These are phyloP conservation scores for Platanista minor DNA, from an alignment of 2,113 vertebrate genomes.

Conservation along the genomic window DNA sequence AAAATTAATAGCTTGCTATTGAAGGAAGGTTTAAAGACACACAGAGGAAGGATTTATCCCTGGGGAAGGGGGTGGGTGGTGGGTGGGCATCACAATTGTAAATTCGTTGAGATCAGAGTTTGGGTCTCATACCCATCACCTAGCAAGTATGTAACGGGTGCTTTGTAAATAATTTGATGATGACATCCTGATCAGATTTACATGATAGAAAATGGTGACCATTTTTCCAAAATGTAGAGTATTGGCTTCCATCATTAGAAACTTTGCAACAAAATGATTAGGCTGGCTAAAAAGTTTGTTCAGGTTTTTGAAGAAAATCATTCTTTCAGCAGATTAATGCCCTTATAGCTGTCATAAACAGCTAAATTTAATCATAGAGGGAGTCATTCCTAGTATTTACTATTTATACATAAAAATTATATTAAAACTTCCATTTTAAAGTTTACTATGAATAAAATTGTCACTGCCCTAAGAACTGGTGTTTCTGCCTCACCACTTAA, in stretches of 20 bases:
- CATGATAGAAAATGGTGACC: background rate
- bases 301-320: background rate
- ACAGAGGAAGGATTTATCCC: background rate
- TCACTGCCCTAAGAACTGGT: background rate
- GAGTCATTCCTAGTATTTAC: background rate
- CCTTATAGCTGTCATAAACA: background rate
- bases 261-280: background rate
- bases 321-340: background rate
- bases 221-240: background rate
- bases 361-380: background rate
- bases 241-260: background rate
- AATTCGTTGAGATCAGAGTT: background rate
- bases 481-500: background rate
- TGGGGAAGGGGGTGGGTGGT: background rate
- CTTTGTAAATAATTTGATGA: background rate
- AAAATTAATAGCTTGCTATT: background rate
- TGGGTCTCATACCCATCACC: background rate
- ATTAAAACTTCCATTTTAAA: background rate
- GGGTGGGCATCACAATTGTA: background rate
- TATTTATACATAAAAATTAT: background rate
- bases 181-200: background rate
- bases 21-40: background rate
- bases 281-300: too few relatives aligned
- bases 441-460: background rate
- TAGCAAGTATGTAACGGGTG: background rate